These are phyloP conservation scores for western clawed frog (Xenopus tropicalis) DNA, from an alignment of 2,113 vertebrate species.

Conservation along the genomic window DNA sequence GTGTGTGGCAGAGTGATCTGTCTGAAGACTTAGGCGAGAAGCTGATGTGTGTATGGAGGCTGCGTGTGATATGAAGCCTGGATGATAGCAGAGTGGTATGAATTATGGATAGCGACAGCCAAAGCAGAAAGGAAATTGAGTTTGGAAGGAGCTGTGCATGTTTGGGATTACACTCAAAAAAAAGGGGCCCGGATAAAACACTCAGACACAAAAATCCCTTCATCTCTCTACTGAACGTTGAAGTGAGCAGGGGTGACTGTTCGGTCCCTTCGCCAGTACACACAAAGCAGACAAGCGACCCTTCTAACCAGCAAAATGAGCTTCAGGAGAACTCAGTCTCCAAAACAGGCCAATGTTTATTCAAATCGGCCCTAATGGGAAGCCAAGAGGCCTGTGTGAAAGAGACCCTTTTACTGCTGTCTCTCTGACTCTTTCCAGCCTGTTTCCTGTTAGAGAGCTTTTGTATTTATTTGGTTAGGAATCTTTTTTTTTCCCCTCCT, in stretches of 20 bases:
- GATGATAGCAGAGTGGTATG: constrained; percentile 30
- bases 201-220: constrained; percentile 34
- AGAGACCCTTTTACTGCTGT: constrained; percentile 43
- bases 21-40: background rate
- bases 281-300: constrained; percentile 40
- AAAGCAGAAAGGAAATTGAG: constrained; percentile 38
- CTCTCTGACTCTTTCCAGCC: constrained; percentile 42
- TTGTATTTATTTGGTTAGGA: constrained; percentile 45
- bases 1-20: background rate
- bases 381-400: constrained; percentile 44
- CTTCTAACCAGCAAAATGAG: constrained; percentile 37
- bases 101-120: constrained; percentile 37
- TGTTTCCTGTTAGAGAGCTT: constrained; percentile 45
- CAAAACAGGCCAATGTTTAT: constrained; percentile 40
- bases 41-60: constrained; percentile 5
- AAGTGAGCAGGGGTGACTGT: constrained; percentile 36
- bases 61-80: constrained; percentile 2
- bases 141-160: constrained; percentile 34
- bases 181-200: constrained; percentile 25
- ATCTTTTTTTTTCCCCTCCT: constrained; percentile 15
- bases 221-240: constrained; percentile 31
- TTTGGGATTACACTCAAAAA: constrained; percentile 27
- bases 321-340: constrained; percentile 26
- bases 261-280: constrained; percentile 26
- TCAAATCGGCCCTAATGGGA: constrained; percentile 40